Conservation (phyloP, 1,140 invertebrate species). For the Trichonephila clavata region DNA sequence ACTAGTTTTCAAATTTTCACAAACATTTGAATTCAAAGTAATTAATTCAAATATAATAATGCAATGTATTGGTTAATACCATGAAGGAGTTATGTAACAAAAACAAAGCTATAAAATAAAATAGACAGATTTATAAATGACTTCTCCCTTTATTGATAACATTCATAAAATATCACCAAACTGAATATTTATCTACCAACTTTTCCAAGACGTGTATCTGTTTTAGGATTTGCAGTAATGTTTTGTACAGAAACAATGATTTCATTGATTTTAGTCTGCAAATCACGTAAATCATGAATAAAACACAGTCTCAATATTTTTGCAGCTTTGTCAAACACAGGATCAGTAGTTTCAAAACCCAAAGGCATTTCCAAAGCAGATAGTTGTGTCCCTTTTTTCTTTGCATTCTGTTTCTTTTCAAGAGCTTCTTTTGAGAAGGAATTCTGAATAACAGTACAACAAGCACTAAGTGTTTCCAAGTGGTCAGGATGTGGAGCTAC, state of each 20-base stretch:
- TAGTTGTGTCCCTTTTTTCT: slow-evolving; percentile 83
- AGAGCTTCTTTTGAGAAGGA: slow-evolving; percentile 59
- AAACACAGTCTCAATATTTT: slow-evolving; percentile 92
- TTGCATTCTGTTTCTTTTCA: slow-evolving; percentile 67
- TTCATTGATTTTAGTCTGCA: slow-evolving; percentile 97
- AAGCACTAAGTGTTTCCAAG: slow-evolving; percentile 86
- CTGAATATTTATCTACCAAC: slow-evolving; percentile 85
- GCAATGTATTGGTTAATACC: no score
- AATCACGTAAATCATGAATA: slow-evolving; percentile 92
- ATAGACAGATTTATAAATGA: no score
- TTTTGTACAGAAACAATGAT: slow-evolving; percentile 94
- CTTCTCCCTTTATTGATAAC: no score
- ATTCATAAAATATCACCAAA: no score
- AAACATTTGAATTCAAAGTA: no score
- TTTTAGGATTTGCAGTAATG: slow-evolving; percentile 97
- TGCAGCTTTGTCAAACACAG: slow-evolving; percentile 88
- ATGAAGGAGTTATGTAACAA: no score
- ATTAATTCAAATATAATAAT: no score
- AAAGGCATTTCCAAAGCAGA: slow-evolving; percentile 86
- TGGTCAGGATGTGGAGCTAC: slow-evolving; percentile 91
- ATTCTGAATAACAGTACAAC: slow-evolving; percentile 72
- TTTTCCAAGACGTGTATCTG: slow-evolving; percentile 95
- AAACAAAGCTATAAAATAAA: no score
- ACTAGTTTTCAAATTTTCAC: no score
- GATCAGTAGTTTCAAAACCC: slow-evolving; percentile 87